A percentile compares a stretch with the other conserved stretches of the same genome.
These are phyloP conservation scores for Griposia aprilina DNA, from an alignment of 2,888 invertebrate species.

Conservation along the genomic window DNA sequence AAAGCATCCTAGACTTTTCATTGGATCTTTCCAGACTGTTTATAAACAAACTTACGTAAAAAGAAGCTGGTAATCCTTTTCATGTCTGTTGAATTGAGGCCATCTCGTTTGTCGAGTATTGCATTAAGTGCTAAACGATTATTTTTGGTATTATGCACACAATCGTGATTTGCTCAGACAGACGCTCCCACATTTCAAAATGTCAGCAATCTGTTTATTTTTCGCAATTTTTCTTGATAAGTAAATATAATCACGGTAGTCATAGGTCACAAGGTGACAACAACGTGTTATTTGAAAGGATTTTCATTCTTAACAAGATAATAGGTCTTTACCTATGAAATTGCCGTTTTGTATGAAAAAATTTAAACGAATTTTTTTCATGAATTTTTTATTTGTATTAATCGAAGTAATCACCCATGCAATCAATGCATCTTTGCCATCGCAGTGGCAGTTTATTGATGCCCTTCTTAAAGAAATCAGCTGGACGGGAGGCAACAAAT, in stretches of 20 bases:
- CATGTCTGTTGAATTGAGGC: constrained; percentile 14
- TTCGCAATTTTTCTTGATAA: constrained; percentile 33
- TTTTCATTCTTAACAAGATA: background rate
- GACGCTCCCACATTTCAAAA: constrained; percentile 55
- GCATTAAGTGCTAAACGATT: constrained; percentile 51
- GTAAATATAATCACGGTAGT: constrained; percentile 19
- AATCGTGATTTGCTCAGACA: constrained; percentile 29
- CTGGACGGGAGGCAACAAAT: too few species aligned
- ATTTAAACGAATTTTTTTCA: too few species aligned
- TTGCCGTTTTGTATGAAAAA: too few species aligned
- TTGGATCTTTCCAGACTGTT: background rate
- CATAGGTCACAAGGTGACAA: constrained; percentile 27
- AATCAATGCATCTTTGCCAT: too few species aligned
- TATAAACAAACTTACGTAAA: background rate
- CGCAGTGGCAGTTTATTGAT: too few species aligned
- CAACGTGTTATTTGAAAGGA: background rate
- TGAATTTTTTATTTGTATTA: too few species aligned
- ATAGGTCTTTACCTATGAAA: too few species aligned
- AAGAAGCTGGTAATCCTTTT: constrained; percentile 1
- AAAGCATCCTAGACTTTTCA: background rate
- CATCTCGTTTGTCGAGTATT: constrained; percentile 16
- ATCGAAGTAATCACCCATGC: too few species aligned
- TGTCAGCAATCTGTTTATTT: constrained; percentile 51
- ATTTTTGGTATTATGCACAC: constrained; percentile 38
- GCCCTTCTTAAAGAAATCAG: too few species aligned